Evolutionary conservation across 2,113 vertebrate species (phyloP), one percentile per base, ranked within the genome.

Genomic region (Cyanoramphus novaezelandiae): DNA sequence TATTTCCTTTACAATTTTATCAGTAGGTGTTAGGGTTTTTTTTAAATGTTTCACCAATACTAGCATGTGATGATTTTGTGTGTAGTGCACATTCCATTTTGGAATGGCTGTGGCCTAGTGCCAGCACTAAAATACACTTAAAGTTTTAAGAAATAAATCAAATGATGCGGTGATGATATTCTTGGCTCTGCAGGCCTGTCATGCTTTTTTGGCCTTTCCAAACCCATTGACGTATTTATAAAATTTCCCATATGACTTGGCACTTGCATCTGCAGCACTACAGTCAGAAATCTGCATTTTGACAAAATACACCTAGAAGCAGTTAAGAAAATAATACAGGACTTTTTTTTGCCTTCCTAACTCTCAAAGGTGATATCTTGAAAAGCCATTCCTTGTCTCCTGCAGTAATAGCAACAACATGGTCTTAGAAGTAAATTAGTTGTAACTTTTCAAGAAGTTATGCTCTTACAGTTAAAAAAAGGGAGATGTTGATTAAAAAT

Each of bases 71-170:
- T 86, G 46, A 43, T 86, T 88, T 68, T 67, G 43, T 7, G 2
- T 86, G 23, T 63, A 67, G 49, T 33, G 14, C 12, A 11, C 3
- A 10, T 63, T 87, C 86, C 1, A 1, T 37, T 90, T 74, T 50
- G 21, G 59, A 14, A 52, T 88, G 46, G 3, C 35, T 83, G 13
- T 84, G 77, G 65, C 65, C 35, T 55, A 31, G 4, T 76, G 55
- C 77, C 93, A 92, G 62, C 35, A 78, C 55, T 90, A 70, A 92
- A 90, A 94, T 71, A 81, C 4, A 28, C 80, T 50, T 78, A 25
- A 88, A 86, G 10, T 74, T 90, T 63, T 78, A 81, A 77, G 35
- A 86, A 93, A 78, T 81, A 88, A 88, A 76, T 86, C 53, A 82
- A 76, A 81, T 86, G 39, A 82, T 86, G 35, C 0, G 2, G 37